Evolutionary conservation across 2,888 invertebrate species (phyloP), one percentile per base, ranked within the genome.

Genomic region (Oegoconia quadripuncta): DNA sequence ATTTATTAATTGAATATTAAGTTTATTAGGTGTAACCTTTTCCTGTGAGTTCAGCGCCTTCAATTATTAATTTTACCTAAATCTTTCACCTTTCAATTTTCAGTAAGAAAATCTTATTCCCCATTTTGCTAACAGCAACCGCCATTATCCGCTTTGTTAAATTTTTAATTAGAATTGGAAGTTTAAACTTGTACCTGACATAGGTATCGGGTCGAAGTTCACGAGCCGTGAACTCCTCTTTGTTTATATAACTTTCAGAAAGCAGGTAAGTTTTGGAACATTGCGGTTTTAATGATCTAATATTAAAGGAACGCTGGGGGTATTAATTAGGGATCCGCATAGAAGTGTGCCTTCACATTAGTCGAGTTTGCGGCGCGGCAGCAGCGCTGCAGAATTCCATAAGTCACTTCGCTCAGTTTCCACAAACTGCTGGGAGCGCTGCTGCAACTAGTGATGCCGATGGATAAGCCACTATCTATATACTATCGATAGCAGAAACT

Each of bases 281-380:
- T 81, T 77, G 84, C 70, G 86, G 87, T 77, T 86, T 83, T 84
- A 86, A 84, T 86, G 84, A 86, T 87, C 81, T 82, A 86, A 84
- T 86, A 87, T 87, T 84, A 82, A 78, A 84, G 75, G 81, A 76
- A 82, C 79, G 76, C 67, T 68, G 70, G 58, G 69, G 80, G 81
- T 81, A 82, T 81, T 86, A 82, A 86, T 86, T 86, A 86, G 74
- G 72, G 77, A 82, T 81, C 77, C 75, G 7, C 59, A 63, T 70
- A 68, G 62, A 66, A 2, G 27, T 13, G 26, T 13, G 5, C 13
- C 22, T 22, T 22, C 22, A n/a, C n/a, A n/a, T n/a, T n/a, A n/a
- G 7, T 12, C 27, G n/a, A 12, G 27, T 11, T 9, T n/a, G 11
- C 8, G 3, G 27, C 13, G 13, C 27, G n/a, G n/a, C n/a, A n/a